A percentile compares a stretch with the other conserved stretches of the same genome.
These are phyloP conservation scores for Podiceps cristatus DNA, from an alignment of 2,113 vertebrate species.

Conservation along the genomic window DNA sequence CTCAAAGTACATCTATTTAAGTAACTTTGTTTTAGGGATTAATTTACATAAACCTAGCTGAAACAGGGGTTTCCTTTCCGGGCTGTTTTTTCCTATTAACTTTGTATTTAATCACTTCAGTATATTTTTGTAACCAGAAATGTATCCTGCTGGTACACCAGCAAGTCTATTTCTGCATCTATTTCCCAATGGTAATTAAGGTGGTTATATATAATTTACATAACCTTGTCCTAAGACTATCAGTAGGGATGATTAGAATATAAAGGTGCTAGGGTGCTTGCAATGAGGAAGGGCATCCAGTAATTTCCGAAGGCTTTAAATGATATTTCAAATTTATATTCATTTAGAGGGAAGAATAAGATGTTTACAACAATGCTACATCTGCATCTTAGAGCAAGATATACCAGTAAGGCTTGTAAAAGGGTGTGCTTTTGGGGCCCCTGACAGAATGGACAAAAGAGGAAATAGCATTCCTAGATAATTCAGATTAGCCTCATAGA, in stretches of 20 bases:
- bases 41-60: neutral
- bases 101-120: neutral
- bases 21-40: neutral
- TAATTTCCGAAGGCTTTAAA: neutral
- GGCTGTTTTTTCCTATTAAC: neutral
- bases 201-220: neutral
- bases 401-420: neutral
- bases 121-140: neutral
- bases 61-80: neutral
- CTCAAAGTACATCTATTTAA: neutral
- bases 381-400: neutral
- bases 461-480: neutral
- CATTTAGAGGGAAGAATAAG: neutral
- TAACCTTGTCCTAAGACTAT: neutral
- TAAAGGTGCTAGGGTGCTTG: neutral
- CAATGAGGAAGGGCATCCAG: neutral
- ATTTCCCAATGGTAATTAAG: neutral
- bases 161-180: neutral
- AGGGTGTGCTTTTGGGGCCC: neutral
- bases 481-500: neutral
- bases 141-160: neutral
- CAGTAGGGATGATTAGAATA: neutral
- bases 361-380: rapidly evolving
- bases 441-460: neutral
- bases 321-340: neutral